A percentile compares a stretch with the other conserved stretches of the same genome.
phyloP scores from a whole-genome alignment of 2,888 invertebrate species.

The Sthenelais limicola region DNA sequence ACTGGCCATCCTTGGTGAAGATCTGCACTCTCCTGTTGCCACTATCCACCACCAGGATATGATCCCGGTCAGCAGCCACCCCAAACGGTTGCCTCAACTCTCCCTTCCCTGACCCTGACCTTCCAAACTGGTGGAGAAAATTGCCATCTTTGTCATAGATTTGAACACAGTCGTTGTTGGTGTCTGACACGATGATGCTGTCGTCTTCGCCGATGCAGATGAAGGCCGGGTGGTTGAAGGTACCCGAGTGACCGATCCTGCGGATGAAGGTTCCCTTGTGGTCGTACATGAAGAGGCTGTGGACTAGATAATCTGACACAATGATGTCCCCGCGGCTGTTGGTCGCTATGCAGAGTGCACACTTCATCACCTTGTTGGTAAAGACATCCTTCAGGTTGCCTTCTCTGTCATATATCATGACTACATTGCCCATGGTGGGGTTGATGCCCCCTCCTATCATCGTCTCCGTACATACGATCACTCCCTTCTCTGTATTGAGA shows the following conservation, averaged over 20 bases:
- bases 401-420: slow-evolving; percentile 45
- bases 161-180: slow-evolving; percentile 51
- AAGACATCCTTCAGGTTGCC: slow-evolving; percentile 50
- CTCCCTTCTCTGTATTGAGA: slow-evolving; percentile 42
- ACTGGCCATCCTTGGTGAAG: slow-evolving; percentile 49
- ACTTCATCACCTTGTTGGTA: slow-evolving; percentile 52
- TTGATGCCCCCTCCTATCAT: slow-evolving; percentile 43
- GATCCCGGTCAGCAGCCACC: slow-evolving; percentile 48
- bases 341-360: slow-evolving; percentile 51
- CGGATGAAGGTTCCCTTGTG: slow-evolving; percentile 46
- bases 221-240: slow-evolving; percentile 53
- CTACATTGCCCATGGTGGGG: slow-evolving; percentile 49
- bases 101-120: slow-evolving; percentile 48
- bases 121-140: slow-evolving; percentile 49
- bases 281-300: slow-evolving; percentile 51
- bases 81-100: slow-evolving; percentile 53
- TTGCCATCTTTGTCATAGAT: slow-evolving; percentile 48
- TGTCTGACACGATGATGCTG: slow-evolving; percentile 52
- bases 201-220: slow-evolving; percentile 50
- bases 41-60: slow-evolving; percentile 52
- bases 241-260: slow-evolving; percentile 46
- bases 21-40: slow-evolving; percentile 52
- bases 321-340: slow-evolving; percentile 51
- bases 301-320: slow-evolving; percentile 52
- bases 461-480: slow-evolving; percentile 53